phyloP scores from a whole-genome alignment of 37 sponge, comb jelly and placozoan species.

The Halichondria panicea region DNA sequence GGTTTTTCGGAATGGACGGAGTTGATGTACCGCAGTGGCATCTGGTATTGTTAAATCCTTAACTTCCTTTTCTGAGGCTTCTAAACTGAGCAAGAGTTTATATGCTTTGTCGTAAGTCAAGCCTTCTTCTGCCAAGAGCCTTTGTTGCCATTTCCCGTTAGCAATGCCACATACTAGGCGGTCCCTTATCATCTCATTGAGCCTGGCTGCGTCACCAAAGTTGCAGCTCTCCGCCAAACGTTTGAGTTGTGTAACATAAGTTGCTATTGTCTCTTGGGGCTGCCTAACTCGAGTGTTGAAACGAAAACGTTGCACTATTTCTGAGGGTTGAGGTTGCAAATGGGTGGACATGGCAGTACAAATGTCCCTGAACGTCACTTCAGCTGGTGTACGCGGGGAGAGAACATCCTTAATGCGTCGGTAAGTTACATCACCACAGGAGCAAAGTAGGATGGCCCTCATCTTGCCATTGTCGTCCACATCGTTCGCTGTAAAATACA shows the following conservation, averaged over 20 bases:
- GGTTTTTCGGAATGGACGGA: not conserved
- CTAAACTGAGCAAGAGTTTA: slow-evolving; percentile 6
- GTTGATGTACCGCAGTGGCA: not conserved
- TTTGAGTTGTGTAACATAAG: slow-evolving; percentile 13
- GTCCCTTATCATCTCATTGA: slow-evolving; percentile 32
- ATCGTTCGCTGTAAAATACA: no score
- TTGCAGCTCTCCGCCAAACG: slow-evolving; percentile 18
- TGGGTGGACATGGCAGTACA: no score
- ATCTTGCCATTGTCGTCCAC: no score
- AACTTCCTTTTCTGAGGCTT: slow-evolving; percentile 14
- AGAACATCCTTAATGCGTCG: no score
- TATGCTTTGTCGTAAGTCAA: slow-evolving; percentile 20
- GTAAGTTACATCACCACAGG: no score
- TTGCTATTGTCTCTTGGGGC: slow-evolving; percentile 12
- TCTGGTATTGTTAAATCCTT: not conserved
- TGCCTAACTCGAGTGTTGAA: slow-evolving; percentile 20
- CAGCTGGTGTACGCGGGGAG: no score
- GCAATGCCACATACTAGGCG: slow-evolving; percentile 22
- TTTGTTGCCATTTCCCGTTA: slow-evolving; percentile 10
- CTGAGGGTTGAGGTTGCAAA: slow-evolving; percentile 11
- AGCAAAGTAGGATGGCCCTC: no score
- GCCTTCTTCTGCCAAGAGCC: slow-evolving; percentile 8
- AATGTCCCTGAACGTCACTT: no score
- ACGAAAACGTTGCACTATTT: slow-evolving; percentile 16
- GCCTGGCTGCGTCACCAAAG: not conserved